phyloP scores from a whole-genome alignment of 2,888 invertebrate species.

The Drosophila mercatorum region DNA sequence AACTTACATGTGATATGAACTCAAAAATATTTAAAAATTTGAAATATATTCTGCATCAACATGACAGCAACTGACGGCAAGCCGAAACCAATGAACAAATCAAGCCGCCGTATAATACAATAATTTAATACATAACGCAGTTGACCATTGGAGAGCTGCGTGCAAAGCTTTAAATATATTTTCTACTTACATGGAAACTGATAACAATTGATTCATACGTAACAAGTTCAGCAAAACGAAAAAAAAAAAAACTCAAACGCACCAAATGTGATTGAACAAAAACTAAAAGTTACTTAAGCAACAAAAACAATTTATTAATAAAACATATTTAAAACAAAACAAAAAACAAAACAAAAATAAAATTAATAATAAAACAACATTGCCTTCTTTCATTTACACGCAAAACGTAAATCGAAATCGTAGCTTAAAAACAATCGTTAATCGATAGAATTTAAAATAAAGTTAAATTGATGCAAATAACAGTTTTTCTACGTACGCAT shows the following conservation, averaged over 20 bases:
- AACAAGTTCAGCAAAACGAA: background rate
- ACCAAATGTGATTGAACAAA: slow-evolving; percentile 74
- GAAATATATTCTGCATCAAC: slow-evolving; percentile 34
- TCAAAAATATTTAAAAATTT: slow-evolving; percentile 32
- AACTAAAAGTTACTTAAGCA: slow-evolving; percentile 42
- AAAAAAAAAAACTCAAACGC: slow-evolving; percentile 51
- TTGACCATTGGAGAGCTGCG: slow-evolving; percentile 45
- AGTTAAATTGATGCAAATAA: slow-evolving; percentile 7
- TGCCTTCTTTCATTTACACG: slow-evolving; percentile 70
- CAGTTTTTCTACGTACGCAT: slow-evolving; percentile 66
- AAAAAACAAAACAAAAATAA: slow-evolving; percentile 44
- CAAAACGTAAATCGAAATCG: slow-evolving; percentile 45
- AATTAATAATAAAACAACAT: slow-evolving; percentile 62
- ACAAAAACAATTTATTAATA: slow-evolving; percentile 23
- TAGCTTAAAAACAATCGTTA: slow-evolving; percentile 33
- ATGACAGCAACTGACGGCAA: slow-evolving; percentile 35
- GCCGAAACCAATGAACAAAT: slow-evolving; percentile 14
- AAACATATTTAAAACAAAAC: slow-evolving; percentile 36
- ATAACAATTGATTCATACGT: slow-evolving; percentile 13
- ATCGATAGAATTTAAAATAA: slow-evolving; percentile 29
- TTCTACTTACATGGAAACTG: slow-evolving; percentile 58
- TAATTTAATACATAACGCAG: slow-evolving; percentile 16
- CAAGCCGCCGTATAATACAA: slow-evolving; percentile 23
- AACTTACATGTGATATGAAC: slow-evolving; percentile 71
- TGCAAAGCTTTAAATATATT: slow-evolving; percentile 72